A percentile compares a stretch with the other conserved stretches of the same genome.
Evolutionary conservation across 2,888 invertebrate genomes (phyloP).

Genomic region (Mongoloraphidia duomilia): DNA sequence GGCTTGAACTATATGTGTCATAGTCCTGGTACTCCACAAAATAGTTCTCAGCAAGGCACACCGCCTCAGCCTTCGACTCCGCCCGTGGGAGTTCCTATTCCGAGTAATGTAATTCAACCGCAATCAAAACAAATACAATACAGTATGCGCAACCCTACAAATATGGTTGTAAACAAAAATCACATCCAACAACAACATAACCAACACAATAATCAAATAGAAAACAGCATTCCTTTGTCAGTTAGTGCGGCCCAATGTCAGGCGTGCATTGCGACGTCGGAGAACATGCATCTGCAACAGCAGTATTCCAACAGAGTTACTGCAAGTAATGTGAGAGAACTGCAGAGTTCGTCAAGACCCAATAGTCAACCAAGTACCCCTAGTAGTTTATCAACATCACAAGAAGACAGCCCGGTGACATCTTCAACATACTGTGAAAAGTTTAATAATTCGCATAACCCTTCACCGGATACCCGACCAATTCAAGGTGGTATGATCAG

Average conservation of each 20-base stretch:
- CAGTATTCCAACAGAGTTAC: too few species aligned
- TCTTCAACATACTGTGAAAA: conserved; percentile 52
- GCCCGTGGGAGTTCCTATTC: not conserved
- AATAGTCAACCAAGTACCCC: conserved; percentile 37
- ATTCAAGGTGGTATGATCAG: conserved; percentile 76
- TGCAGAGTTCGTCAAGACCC: conserved; percentile 27
- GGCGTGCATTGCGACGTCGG: conserved; percentile 34
- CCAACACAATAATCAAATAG: too few species aligned
- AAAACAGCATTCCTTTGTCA: too few species aligned
- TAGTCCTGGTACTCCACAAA: conserved; percentile 23
- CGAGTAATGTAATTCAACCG: not conserved
- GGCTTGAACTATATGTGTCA: not conserved
- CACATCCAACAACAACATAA: too few species aligned
- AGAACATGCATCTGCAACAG: conserved; percentile 30
- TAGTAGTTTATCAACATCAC: conserved; percentile 36
- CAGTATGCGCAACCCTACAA: not conserved
- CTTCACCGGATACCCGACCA: conserved; percentile 49
- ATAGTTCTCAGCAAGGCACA: conserved; percentile 23
- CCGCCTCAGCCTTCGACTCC: conserved; percentile 7
- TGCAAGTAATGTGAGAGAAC: not conserved
- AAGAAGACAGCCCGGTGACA: conserved; percentile 48
- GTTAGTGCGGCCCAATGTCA: conserved; percentile 33
- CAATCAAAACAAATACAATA: conserved; percentile 1
- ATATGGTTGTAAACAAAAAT: not conserved
- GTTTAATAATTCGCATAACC: conserved; percentile 26